Conservation (phyloP, 1,140 invertebrate species). For the Piezodorus guildinii region DNA sequence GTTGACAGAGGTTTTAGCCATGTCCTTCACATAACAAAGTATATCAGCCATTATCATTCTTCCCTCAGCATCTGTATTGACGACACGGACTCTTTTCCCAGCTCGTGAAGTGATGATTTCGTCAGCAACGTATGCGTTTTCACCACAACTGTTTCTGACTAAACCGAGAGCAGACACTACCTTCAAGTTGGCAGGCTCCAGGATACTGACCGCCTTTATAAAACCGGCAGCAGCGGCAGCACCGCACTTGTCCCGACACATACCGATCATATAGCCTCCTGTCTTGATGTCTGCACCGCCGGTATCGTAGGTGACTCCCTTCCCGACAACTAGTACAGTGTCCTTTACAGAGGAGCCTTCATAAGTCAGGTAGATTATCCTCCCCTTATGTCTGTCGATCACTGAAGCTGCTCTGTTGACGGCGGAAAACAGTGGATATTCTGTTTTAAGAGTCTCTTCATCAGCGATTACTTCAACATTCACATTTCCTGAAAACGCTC, state of each 20-base stretch:
- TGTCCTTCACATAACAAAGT: conserved; percentile 64
- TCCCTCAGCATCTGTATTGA: conserved; percentile 94
- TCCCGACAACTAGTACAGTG: conserved; percentile 83
- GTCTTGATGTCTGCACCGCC: conserved; percentile 83
- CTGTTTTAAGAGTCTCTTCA: conserved; percentile 48
- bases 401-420: conserved; percentile 77
- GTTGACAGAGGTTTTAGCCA: conserved; percentile 48
- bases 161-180: conserved; percentile 76
- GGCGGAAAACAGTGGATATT: conserved; percentile 81
- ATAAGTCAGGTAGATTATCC: conserved; percentile 81
- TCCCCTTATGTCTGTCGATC: conserved; percentile 62
- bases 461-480: conserved; percentile 63
- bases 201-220: conserved; percentile 62
- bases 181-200: conserved; percentile 71
- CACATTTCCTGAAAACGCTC: conserved; percentile 54
- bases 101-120: conserved; percentile 80
- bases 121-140: conserved; percentile 82
- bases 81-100: conserved; percentile 71
- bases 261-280: conserved; percentile 80
- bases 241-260: conserved; percentile 96
- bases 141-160: conserved; percentile 84
- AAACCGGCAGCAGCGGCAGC: conserved; percentile 89
- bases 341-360: conserved; percentile 52
- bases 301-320: conserved; percentile 93
- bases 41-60: conserved; percentile 91